Evolutionary conservation across 2,797 vertebrate genomes (phyloP).

Genomic region (Thalassophryne amazonica): DNA sequence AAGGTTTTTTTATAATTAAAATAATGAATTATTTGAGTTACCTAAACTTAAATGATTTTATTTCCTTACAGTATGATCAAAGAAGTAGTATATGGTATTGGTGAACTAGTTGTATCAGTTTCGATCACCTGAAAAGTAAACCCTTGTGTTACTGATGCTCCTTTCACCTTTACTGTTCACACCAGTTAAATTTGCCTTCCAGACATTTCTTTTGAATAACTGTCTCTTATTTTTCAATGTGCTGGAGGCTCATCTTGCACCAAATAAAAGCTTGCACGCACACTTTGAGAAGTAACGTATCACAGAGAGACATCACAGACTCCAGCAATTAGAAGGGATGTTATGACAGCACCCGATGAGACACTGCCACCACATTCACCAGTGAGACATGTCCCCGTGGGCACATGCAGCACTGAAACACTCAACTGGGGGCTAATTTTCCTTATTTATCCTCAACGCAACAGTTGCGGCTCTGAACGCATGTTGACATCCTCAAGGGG

Average conservation of each 20-base stretch:
- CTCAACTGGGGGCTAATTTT: conserved; percentile 55
- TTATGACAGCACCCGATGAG: conserved; percentile 59
- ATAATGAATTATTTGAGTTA: too few relatives aligned
- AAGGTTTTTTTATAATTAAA: too few relatives aligned
- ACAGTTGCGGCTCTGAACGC: conserved; percentile 29
- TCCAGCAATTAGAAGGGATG: conserved; percentile 34
- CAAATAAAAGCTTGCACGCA: conserved; percentile 10
- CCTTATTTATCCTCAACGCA: conserved; percentile 57
- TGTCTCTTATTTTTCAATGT: conserved; percentile 38
- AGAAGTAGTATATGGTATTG: too few relatives aligned
- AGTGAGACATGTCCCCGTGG: conserved; percentile 42
- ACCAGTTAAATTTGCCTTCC: conserved; percentile 25
- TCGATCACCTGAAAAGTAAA: conserved; percentile 1
- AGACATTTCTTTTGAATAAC: conserved; percentile 36
- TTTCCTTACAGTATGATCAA: too few relatives aligned
- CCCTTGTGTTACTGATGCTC: conserved; percentile 21
- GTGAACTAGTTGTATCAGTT: too few relatives aligned
- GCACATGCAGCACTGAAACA: conserved; percentile 32
- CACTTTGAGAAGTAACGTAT: conserved; percentile 24
- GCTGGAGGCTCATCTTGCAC: conserved; percentile 28
- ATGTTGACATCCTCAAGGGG: conserved; percentile 24
- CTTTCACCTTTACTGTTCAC: conserved; percentile 46
- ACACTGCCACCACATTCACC: conserved; percentile 36
- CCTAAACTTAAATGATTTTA: too few relatives aligned
- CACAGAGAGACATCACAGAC: conserved; percentile 22